Evolutionary conservation across 1,140 invertebrate genomes (phyloP).

Genomic region (Lasioglossum albipes): DNA sequence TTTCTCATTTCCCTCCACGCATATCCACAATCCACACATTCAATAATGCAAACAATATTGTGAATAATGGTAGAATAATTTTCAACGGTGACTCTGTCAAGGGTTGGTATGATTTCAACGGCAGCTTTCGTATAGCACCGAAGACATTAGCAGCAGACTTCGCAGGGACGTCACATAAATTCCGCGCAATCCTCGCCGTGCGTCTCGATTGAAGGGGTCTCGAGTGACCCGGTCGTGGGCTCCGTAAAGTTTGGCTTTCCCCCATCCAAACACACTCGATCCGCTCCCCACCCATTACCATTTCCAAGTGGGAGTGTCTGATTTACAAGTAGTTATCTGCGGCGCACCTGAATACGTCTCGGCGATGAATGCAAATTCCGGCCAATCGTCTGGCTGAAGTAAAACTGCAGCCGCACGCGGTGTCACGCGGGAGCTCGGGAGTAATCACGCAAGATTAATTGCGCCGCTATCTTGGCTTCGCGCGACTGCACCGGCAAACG

Average conservation of each 20-base stretch:
- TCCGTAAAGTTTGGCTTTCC: not conserved
- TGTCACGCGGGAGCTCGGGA: not conserved
- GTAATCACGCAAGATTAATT: slow-evolving; percentile 41
- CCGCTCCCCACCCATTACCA: not conserved
- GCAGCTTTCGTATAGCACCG: too few relatives aligned
- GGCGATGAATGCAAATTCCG: not conserved
- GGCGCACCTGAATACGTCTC: slow-evolving; percentile 3
- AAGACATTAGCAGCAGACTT: too few relatives aligned
- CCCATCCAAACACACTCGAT: not conserved
- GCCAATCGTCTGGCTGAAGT: not conserved
- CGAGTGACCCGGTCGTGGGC: too few relatives aligned
- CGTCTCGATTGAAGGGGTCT: too few relatives aligned
- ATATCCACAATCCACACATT: too few relatives aligned
- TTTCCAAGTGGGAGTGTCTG: not conserved
- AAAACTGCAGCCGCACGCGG: slow-evolving; percentile 7
- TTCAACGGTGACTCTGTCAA: too few relatives aligned
- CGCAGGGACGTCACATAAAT: too few relatives aligned
- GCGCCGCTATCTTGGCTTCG: slow-evolving; percentile 21
- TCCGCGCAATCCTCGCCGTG: too few relatives aligned
- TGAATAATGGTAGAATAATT: too few relatives aligned
- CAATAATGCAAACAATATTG: too few relatives aligned
- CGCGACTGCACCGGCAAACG: not conserved
- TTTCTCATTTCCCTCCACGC: too few relatives aligned
- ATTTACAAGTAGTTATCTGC: slow-evolving; percentile 19
- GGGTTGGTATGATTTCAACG: too few relatives aligned